Percentiles rank a stretch among this genome's conserved stretches.
Conservation (phyloP, 2,113 vertebrate genomes). For the Junco hyemalis region DNA sequence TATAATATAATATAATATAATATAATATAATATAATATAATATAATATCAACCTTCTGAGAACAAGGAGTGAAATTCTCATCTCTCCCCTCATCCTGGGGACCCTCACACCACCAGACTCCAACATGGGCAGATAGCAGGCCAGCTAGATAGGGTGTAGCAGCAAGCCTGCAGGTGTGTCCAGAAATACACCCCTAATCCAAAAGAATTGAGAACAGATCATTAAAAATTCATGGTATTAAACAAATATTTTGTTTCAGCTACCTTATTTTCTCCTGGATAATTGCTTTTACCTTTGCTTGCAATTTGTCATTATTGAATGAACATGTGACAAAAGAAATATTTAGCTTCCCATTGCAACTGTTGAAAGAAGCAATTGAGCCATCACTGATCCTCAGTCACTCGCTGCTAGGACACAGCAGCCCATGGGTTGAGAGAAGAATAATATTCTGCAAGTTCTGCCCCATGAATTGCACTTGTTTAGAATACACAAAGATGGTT, state of each 20-base stretch:
- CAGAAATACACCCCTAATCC: neutral
- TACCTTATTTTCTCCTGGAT: conserved; percentile 11
- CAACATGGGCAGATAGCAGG: neutral
- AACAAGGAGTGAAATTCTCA: too few species aligned
- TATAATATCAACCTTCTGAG: too few species aligned
- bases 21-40: too few species aligned
- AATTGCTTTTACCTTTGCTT: neutral
- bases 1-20: too few species aligned
- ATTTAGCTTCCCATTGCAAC: neutral
- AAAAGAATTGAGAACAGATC: neutral
- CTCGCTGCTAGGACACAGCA: neutral
- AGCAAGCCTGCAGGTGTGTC: neutral
- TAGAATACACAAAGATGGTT: neutral
- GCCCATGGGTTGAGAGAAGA: neutral
- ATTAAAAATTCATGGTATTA: conserved; percentile 31
- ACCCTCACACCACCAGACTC: neutral
- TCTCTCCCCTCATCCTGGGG: too few species aligned
- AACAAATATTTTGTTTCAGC: conserved; percentile 23
- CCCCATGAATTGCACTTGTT: neutral
- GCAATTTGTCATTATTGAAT: neutral
- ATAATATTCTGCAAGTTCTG: neutral
- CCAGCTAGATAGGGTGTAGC: neutral
- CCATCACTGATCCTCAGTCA: accelerated
- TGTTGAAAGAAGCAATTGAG: neutral
- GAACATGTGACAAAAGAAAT: neutral